Percentiles rank a stretch among this genome's conserved stretches.
These are phyloP conservation scores for Buteo buteo DNA, from an alignment of 2,113 vertebrate genomes.

Conservation along the genomic window DNA sequence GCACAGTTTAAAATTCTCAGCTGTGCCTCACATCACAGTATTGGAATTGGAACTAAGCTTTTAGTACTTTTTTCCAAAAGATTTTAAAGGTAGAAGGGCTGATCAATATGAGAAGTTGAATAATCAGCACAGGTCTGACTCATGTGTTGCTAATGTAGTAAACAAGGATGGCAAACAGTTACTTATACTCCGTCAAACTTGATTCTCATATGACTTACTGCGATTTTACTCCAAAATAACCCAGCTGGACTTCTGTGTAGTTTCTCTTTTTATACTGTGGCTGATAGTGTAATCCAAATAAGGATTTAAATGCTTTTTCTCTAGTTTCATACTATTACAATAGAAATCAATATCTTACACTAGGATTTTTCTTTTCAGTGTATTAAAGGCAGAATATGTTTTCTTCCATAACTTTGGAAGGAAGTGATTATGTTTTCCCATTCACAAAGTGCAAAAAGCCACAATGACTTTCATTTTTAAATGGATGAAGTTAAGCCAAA, in stretches of 20 bases:
- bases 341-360: background rate
- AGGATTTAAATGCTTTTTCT: background rate
- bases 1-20: background rate
- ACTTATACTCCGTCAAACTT: background rate
- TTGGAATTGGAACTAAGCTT: background rate
- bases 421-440: background rate
- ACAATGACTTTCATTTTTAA: background rate
- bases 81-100: background rate
- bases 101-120: conserved; percentile 1
- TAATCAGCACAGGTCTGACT: background rate
- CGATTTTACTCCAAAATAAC: conserved; percentile 2
- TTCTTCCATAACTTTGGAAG: background rate
- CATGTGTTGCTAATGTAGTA: background rate
- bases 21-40: background rate
- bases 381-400: background rate
- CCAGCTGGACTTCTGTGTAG: background rate
- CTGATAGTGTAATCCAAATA: background rate
- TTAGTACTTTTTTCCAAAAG: background rate
- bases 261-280: background rate
- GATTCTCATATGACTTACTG: background rate
- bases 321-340: background rate
- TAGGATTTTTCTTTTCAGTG: background rate
- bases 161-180: background rate
- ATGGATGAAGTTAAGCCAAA: background rate
- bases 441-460: background rate